Evolutionary conservation across 2,888 invertebrate species (phyloP), one percentile per base, ranked within the genome.

Genomic region (Nomada hirtipes): DNA sequence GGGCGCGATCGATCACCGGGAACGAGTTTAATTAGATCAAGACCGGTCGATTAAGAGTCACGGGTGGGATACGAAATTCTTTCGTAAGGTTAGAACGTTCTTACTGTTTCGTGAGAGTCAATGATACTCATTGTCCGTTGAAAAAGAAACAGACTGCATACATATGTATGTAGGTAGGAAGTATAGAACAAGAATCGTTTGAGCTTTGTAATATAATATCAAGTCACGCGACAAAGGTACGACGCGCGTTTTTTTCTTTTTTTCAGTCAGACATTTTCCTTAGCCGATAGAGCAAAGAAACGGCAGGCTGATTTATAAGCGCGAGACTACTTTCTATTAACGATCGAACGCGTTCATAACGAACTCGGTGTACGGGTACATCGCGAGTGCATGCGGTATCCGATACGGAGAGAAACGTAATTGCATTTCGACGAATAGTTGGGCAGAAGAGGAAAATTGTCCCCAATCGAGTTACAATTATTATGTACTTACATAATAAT

Each of bases 21-120:
- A 86, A 86, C 59, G 86, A 65, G 76, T 26, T 52, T 84, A 86
- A 84, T 84, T 82, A 76, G 82, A 82, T 69, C 68, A 77, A 60
- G 59, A 70, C 47, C 59, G 86, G 42, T 61, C 65, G 72, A 86
- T 53, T 52, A 63, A 71, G 42, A 53, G 15, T 2, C 61, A n/a
- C 57, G 61, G 29, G 4, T 20, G 26, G n/a, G 36, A 18, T 50
- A 15, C 13, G 44, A 13, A n/a, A 63, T 59, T 47, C 42, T 78
- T 78, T 78, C 78, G 68, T 20, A 78, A 78, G 18, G 29, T n/a
- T 23, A 26, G 67, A 53, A 26, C 61, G 18, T 64, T 64, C 36
- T 67, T 60, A 29, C 26, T 52, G 44, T 60, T n/a, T 23, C 18
- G 9, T 4, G 52, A 20, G 23, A 26, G 23, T n/a, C 26, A n/a